Base-by-base conservation (phyloP, 2,113 vertebrate species). In the Gobius niger region DNA sequence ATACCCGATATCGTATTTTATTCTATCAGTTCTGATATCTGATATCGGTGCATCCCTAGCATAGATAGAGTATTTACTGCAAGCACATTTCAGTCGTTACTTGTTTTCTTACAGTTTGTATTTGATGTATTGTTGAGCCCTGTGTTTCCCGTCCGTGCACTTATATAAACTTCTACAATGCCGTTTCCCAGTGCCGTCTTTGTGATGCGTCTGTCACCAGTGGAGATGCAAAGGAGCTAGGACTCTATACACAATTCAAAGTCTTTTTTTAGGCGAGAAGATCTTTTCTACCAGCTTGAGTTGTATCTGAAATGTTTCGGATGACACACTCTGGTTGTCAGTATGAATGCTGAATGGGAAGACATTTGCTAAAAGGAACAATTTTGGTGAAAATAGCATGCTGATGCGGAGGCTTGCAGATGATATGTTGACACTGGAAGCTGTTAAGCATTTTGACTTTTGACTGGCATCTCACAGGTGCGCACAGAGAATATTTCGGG, bases 391-490 rank as follows among this genome's bases (percentile, higher is more conserved):
- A 67, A 67, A 47, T 24, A 18, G 49, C 5, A n/a, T 52, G 24
- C 24, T 34, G 51, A 18, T 4, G 2, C 18, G 9, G 51, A 52
- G n/a, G 51, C 18, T 34, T 34, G 53, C 53, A 19, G 53, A 24
- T 56, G 19, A 18, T 24, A 56, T 16, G 16, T 18, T 18, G 51
- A 9, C n/a, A 1, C 51, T 52, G 49, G 49, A 51, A 51, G 49
- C 10, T 53, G n/a, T 34, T 24, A 6, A 10, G 9, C 19, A 18
- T n/a, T 19, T 74, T 79, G 54, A 68, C 47, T 77, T 71, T 41
- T 84, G 80, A 87, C 60, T 63, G 69, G 70, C 72, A 72, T 76
- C 69, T 80, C 44, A 1, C 60, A 77, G 68, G 5, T 11, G 12
- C 72, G 16, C 42, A 42, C 18, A 44, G n/a, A 65, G 81, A 76